Base-by-base conservation (phyloP, 2,888 invertebrate species). In the Cheilosia urbana region DNA sequence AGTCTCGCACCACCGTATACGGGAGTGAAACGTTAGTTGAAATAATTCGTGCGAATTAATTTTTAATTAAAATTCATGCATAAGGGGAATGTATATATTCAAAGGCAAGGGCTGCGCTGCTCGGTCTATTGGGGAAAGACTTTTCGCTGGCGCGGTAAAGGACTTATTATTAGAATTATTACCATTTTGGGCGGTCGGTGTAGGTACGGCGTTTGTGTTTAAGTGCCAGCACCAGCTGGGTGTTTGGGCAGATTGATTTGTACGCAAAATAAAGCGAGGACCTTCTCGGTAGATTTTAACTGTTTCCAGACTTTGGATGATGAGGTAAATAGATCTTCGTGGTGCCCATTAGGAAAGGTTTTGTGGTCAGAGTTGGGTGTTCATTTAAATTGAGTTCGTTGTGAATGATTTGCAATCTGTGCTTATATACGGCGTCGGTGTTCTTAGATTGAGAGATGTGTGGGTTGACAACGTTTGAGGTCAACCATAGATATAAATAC, bases 41-140 rank as follows among this genome's bases (percentile, higher is more conserved):
- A 84, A 84, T 84, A 84, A 84, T 84, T 84, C 76, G 71, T 55
- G 65, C 60, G 84, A 80, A 84, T 84, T 84, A 76, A 80, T 84
- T 80, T 84, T 84, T 76, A 84, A 84, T 84, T 84, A 84, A 84
- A 84, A 84, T 84, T 84, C 84, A 84, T 80, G 66, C 80, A 80
- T 71, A 71, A 80, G 65, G 42, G 42, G 34, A 27, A 21, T 34
- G 15, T 21, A 42, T 15, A 45, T 21, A 42, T 15, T 57, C 45
- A 15, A 30, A 57, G 47, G 37, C 9, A 49, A 3, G 37, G 37
- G 13, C 17, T 6, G n/a, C 2, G 17, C 4, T 17, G 6, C 17
- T 17, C 7, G 30, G 30, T 45, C 7, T 45, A 17, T 45, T 49
- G 49, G 13, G 27, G 4, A 30, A n/a, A 45, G 45, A 11, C 34